Conservation (phyloP, 2,888 invertebrate species). For the Gortyna flavago region DNA sequence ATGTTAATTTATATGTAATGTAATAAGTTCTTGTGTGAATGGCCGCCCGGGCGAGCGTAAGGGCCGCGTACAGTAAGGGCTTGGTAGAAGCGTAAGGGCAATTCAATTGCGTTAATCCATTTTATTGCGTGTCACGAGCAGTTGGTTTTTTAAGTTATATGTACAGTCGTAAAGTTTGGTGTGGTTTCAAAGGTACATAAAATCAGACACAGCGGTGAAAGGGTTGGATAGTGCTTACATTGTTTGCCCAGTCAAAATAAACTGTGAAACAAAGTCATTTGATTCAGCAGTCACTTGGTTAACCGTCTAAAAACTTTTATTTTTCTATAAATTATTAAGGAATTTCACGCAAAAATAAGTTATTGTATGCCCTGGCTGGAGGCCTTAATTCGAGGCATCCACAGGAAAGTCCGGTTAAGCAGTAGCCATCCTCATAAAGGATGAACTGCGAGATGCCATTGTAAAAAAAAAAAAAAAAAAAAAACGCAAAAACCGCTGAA, state of each 20-base stretch:
- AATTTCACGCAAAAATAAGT: no score
- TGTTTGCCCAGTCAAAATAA: slow-evolving; percentile 8
- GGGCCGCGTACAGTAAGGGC: slow-evolving; percentile 38
- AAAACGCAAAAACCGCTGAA: no score
- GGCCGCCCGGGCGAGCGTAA: slow-evolving; percentile 70
- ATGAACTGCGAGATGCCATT: no score
- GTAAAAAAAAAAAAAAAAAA: no score
- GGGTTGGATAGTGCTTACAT: slow-evolving; percentile 18
- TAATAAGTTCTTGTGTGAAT: slow-evolving; percentile 84
- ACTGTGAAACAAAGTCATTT: not conserved
- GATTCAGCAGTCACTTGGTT: not conserved
- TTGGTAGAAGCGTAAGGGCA: slow-evolving; percentile 66
- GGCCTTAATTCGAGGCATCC: no score
- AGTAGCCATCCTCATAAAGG: no score
- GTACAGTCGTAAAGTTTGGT: slow-evolving; percentile 63
- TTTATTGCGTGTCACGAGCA: slow-evolving; percentile 88
- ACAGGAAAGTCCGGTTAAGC: no score
- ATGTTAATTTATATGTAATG: slow-evolving; percentile 89
- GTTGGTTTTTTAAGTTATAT: slow-evolving; percentile 67
- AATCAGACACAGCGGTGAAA: slow-evolving; percentile 42
- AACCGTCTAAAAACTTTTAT: not conserved
- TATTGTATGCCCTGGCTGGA: no score
- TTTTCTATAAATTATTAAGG: not conserved
- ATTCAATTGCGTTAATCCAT: slow-evolving; percentile 87
- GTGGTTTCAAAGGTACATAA: slow-evolving; percentile 45